Evolutionary conservation across 2,113 vertebrate genomes (phyloP).

Genomic region (Leucosticte australis): DNA sequence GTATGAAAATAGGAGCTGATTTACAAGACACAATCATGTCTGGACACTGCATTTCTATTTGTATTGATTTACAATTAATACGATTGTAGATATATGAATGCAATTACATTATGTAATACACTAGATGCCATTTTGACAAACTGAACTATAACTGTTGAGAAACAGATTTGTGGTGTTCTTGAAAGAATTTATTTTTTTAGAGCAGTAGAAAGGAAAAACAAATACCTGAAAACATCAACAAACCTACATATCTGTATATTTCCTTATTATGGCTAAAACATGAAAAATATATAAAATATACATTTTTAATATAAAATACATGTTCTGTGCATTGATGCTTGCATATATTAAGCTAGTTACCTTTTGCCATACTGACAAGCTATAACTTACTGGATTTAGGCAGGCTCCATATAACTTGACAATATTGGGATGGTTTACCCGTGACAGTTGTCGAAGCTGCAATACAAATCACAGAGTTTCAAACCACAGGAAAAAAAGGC

Average conservation of each 20-base stretch:
- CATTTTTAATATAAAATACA: background rate
- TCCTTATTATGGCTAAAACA: background rate
- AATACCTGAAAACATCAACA: background rate
- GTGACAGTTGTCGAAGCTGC: conserved; percentile 94
- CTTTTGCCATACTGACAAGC: background rate
- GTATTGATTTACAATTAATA: background rate
- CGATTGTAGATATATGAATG: background rate
- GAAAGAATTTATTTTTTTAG: background rate
- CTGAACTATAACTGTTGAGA: background rate
- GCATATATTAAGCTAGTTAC: background rate
- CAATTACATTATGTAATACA: background rate
- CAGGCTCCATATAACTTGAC: conserved; percentile 98
- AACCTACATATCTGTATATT: background rate
- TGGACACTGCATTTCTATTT: background rate
- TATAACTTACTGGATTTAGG: conserved; percentile 89
- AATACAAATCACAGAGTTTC: conserved; percentile 56
- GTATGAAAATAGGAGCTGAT: background rate
- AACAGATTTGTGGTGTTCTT: background rate
- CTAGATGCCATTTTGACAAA: background rate
- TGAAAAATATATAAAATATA: background rate
- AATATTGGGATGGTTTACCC: conserved; percentile 97
- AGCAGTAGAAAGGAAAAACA: background rate
- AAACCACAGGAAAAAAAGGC: background rate
- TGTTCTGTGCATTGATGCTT: background rate
- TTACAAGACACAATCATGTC: background rate